Base-by-base conservation (phyloP, 2,888 invertebrate genomes). In the Alloscopus bannaensis region DNA sequence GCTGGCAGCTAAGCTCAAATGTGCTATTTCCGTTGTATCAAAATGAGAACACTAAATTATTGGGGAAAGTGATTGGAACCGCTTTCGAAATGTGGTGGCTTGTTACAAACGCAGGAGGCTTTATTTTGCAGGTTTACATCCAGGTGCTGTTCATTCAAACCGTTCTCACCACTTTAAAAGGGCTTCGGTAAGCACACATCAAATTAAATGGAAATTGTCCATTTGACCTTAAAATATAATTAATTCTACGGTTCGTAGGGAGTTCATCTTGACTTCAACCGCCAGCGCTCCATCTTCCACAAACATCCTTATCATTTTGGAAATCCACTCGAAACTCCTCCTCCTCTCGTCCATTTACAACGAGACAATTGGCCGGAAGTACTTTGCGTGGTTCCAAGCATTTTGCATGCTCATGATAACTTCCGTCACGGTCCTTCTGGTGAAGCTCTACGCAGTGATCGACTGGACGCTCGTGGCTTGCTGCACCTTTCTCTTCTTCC, bases 81-180 rank as follows among this genome's bases (percentile, higher is more conserved):
- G 20, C 22, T 1, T 50, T 1, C 2, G 50, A 50, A 22, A 1
- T 22, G 11, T 50, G 50, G 50, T 50, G 50, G 50, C 11, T 11
- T 11, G 22, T 22, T 6, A 50, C 22, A 11, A 18, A 50, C 18
- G 18, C 20, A 22, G 50, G 50, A 22, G 22, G 50, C 22, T 2
- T 50, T 22, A 8, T n/a, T 1, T 20, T 50, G 50, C 1, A 20
- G 6, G 1, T 50, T 22, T 50, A 50, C 22, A 18, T 50, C 22
- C 50, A 50, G n/a, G 3, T 50, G 22, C 50, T 50, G 20, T 50
- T 50, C 20, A 22, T 50, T 18, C 50, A 50, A 50, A 50, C 50
- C 2, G 22, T 50, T 18, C 18, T 50, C 2, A 22, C 50, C 18
- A 18, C 20, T 22, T 50, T 50, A 18, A 3, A n/a, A 3, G 50